These are phyloP conservation scores for Ascaphus truei DNA, from an alignment of 2,113 vertebrate species.

Conservation along the genomic window DNA sequence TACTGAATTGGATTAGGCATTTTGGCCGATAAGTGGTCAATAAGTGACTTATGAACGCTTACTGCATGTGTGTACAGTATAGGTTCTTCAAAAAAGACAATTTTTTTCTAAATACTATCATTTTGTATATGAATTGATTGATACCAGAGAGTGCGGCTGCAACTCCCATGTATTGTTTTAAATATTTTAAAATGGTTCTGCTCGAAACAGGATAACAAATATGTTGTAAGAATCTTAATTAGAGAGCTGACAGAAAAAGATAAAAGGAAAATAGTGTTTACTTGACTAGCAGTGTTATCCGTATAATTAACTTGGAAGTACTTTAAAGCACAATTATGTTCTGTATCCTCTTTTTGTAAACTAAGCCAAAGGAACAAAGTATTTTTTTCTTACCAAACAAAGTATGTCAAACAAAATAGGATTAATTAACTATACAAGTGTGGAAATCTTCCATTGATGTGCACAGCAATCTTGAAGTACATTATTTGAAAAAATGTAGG, in stretches of 20 bases:
- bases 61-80: too few relatives aligned
- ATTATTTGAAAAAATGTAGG: conserved; percentile 5
- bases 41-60: too few relatives aligned
- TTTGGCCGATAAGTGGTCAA: too few relatives aligned
- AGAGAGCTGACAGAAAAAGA: conserved; percentile 10
- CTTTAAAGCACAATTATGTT: conserved; percentile 43
- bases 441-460: conserved; percentile 27
- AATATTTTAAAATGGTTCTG: conserved; percentile 2
- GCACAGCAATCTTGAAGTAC: not conserved
- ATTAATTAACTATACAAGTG: conserved; percentile 35
- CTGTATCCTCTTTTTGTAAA: conserved; percentile 41
- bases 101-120: conserved; percentile 7
- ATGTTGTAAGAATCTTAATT: conserved; percentile 30
- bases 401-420: conserved; percentile 34
- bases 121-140: not conserved
- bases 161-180: conserved; percentile 19
- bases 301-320: conserved; percentile 47
- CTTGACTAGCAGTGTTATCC: conserved; percentile 29
- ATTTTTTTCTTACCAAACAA: not conserved
- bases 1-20: too few relatives aligned
- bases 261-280: conserved; percentile 23
- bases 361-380: conserved; percentile 44
- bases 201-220: not conserved
- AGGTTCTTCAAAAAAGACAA: not conserved
- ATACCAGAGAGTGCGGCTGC: not conserved